phyloP scores from a whole-genome alignment of 2,797 vertebrate species.

The Sebastes paucispinis region DNA sequence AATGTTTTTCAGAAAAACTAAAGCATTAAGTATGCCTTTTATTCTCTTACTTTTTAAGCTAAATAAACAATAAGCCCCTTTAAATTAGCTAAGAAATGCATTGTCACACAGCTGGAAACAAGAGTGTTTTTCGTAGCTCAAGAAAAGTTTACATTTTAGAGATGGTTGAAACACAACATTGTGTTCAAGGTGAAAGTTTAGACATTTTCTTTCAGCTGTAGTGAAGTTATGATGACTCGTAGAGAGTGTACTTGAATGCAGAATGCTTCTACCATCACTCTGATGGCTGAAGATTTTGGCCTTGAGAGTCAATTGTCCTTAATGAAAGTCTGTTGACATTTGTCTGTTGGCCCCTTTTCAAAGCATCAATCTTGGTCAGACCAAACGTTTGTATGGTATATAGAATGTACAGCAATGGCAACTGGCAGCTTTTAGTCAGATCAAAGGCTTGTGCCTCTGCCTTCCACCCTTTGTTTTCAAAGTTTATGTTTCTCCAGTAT shows the following conservation, averaged over 20 bases:
- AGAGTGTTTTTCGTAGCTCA: neutral
- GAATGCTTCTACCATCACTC: conserved; percentile 6
- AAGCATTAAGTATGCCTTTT: neutral
- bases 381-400: conserved; percentile 30
- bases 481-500: conserved; percentile 53
- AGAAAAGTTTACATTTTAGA: neutral
- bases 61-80: neutral
- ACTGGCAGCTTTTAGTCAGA: conserved; percentile 51
- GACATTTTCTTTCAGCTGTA: neutral
- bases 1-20: neutral
- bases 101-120: neutral
- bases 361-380: conserved; percentile 28
- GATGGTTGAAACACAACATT: neutral
- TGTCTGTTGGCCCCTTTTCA: conserved; percentile 47
- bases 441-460: conserved; percentile 57
- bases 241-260: neutral
- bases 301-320: conserved; percentile 17
- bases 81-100: neutral
- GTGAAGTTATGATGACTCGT: neutral
- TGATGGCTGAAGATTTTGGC: conserved; percentile 8
- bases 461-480: conserved; percentile 63
- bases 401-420: conserved; percentile 27
- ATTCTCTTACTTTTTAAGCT: neutral
- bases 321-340: conserved; percentile 37
- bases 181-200: neutral